These are phyloP conservation scores for Drosophila pegasa DNA, from an alignment of 2,888 invertebrate genomes.

Conservation along the genomic window DNA sequence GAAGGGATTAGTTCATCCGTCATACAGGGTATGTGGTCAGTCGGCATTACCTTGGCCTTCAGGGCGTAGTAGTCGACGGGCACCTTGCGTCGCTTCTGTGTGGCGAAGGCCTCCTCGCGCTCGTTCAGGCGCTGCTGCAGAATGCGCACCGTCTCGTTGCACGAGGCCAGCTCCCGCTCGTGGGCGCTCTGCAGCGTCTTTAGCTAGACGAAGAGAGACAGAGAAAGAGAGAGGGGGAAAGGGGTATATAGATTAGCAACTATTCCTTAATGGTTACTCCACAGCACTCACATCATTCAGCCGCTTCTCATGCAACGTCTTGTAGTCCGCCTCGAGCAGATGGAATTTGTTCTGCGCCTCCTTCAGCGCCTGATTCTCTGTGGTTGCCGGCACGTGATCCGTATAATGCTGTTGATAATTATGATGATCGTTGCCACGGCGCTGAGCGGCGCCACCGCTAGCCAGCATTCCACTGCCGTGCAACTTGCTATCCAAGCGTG, in stretches of 20 bases:
- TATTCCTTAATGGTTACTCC: neutral
- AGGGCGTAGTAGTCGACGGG: conserved; percentile 85
- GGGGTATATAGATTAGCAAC: neutral
- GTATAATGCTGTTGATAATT: conserved; percentile 65
- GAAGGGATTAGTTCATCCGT: neutral
- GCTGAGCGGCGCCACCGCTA: conserved; percentile 30
- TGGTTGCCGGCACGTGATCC: conserved; percentile 74
- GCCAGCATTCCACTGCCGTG: conserved; percentile 16
- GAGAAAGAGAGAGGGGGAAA: neutral
- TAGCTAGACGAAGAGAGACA: conserved; percentile 85
- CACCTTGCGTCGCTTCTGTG: conserved; percentile 84
- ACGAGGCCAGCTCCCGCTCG: conserved; percentile 88
- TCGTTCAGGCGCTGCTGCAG: conserved; percentile 84
- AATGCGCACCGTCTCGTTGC: conserved; percentile 84
- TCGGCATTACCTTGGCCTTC: conserved; percentile 84
- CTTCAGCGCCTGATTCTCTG: conserved; percentile 83
- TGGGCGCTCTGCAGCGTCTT: conserved; percentile 91
- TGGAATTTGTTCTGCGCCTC: conserved; percentile 88
- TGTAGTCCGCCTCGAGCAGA: conserved; percentile 91
- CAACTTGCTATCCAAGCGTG: conserved; percentile 15
- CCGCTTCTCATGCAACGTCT: conserved; percentile 90
- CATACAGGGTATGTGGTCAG: neutral
- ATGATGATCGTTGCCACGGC: conserved; percentile 50
- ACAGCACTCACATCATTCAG: conserved; percentile 90
- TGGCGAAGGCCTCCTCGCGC: conserved; percentile 84